These are phyloP conservation scores for Bradynema listronoti DNA, from an alignment of 1,140 invertebrate species.

Conservation along the genomic window DNA sequence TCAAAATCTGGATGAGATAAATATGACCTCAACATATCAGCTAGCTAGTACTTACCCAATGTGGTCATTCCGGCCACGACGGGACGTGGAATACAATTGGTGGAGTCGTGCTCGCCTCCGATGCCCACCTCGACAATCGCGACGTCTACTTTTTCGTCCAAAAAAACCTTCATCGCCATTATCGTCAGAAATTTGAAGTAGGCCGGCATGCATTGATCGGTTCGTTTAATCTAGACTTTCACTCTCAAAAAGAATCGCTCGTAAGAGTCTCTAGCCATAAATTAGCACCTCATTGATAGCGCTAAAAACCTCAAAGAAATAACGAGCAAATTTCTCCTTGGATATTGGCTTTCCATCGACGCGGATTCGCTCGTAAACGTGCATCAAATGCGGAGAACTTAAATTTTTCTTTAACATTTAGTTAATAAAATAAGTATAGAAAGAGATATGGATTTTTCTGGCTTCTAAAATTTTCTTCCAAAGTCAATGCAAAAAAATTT, in stretches of 20 bases:
- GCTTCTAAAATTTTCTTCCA: constrained; percentile 1
- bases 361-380: constrained; percentile 82
- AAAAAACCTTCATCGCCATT: constrained; percentile 80
- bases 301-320: constrained; percentile 78
- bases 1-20: no score
- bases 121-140: constrained; percentile 93
- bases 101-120: constrained; percentile 85
- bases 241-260: background rate
- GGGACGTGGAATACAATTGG: constrained; percentile 78
- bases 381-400: constrained; percentile 86
- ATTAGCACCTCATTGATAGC: constrained; percentile 59
- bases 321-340: constrained; percentile 68
- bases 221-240: background rate
- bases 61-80: constrained; percentile 80
- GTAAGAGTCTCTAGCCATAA: constrained; percentile 9
- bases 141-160: constrained; percentile 77
- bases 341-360: constrained; percentile 75
- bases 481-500: constrained; percentile 12
- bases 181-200: constrained; percentile 92
- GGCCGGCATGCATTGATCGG: constrained; percentile 68
- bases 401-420: constrained; percentile 30
- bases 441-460: no score
- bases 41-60: no score
- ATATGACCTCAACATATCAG: no score
- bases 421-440: no score